Percentiles rank a stretch among this genome's conserved stretches.
Evolutionary conservation across 2,888 invertebrate species (phyloP).

Genomic region (Ophioninae sp.): DNA sequence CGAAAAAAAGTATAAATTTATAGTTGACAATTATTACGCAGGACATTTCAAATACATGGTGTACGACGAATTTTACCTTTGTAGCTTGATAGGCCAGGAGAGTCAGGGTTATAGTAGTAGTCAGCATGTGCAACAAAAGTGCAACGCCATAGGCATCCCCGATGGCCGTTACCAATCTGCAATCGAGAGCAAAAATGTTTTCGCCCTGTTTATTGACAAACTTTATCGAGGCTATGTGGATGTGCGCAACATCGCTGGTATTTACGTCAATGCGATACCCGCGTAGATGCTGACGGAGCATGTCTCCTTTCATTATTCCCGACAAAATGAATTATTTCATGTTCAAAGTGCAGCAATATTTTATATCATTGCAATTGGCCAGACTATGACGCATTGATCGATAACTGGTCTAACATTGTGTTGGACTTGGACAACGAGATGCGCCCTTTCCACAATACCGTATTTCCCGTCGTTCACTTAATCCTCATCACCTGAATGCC

Average conservation of each 20-base stretch:
- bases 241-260: not conserved
- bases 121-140: constrained; percentile 91
- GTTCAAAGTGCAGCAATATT: constrained; percentile 10
- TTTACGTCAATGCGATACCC: constrained; percentile 17
- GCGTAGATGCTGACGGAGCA: not conserved
- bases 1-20: not conserved
- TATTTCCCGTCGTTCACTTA: not conserved
- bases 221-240: not conserved
- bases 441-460: not conserved
- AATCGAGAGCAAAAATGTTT: constrained; percentile 64
- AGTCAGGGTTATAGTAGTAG: constrained; percentile 91
- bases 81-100: constrained; percentile 93
- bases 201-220: not conserved
- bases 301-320: constrained; percentile 24
- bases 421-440: not conserved
- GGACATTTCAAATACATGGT: too few relatives aligned
- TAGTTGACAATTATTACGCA: too few relatives aligned
- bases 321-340: constrained; percentile 53
- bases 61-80: constrained; percentile 82
- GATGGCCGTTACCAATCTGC: constrained; percentile 89
- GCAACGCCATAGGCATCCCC: constrained; percentile 94
- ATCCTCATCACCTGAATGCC: not conserved
- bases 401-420: constrained; percentile 6
- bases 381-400: constrained; percentile 14
- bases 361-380: constrained; percentile 19